These are phyloP conservation scores for Venturia canescens DNA, from an alignment of 1,140 invertebrate genomes.

Conservation along the genomic window DNA sequence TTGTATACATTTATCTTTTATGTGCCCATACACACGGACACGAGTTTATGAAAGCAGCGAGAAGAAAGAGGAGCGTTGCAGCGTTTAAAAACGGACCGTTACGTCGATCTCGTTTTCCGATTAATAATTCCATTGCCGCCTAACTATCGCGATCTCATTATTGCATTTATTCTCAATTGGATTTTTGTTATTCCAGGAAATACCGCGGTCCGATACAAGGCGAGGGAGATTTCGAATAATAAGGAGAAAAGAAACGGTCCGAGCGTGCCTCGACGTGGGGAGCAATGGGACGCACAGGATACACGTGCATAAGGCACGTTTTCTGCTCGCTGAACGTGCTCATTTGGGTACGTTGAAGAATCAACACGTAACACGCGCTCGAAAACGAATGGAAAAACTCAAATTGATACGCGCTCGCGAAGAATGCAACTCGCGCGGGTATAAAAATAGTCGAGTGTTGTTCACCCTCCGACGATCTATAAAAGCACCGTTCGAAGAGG, in stretches of 20 bases:
- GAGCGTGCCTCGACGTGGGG: constrained; percentile 43
- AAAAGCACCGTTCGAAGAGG: background rate
- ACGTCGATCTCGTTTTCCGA: constrained; percentile 18
- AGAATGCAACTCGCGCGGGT: constrained; percentile 19
- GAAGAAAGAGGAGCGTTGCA: no score
- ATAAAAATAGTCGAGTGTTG: constrained; percentile 33
- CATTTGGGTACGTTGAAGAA: constrained; percentile 82
- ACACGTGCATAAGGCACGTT: constrained; percentile 86
- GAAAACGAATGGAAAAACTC: constrained; percentile 22
- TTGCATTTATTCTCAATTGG: background rate
- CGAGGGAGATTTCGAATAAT: background rate
- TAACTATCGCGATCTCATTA: constrained; percentile 8
- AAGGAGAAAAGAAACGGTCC: constrained; percentile 33
- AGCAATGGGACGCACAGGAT: constrained; percentile 84
- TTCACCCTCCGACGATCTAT: no score
- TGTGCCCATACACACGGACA: no score
- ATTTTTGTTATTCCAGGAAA: constrained; percentile 59
- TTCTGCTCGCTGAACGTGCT: constrained; percentile 87
- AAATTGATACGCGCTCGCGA: constrained; percentile 17
- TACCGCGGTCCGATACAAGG: constrained; percentile 44
- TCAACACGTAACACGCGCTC: constrained; percentile 27
- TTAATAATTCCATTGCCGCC: constrained; percentile 14
- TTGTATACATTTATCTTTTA: no score
- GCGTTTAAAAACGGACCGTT: constrained; percentile 4
- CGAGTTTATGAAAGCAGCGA: no score